A percentile compares a stretch with the other conserved stretches of the same genome.
Conservation (phyloP, 2,888 invertebrate genomes). For the Incurvaria masculella region DNA sequence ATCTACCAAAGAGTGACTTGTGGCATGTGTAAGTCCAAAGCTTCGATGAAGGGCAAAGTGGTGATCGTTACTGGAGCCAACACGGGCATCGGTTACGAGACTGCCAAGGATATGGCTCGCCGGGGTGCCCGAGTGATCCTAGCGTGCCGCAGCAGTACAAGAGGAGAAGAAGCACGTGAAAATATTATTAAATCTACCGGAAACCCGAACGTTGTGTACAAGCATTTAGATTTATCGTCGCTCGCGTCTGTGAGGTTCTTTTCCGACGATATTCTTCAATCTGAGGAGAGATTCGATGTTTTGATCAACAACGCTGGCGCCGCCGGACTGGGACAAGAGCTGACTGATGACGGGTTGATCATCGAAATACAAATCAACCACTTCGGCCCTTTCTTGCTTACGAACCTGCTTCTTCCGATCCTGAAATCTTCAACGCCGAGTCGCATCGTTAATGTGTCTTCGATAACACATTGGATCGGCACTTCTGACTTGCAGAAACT, state of each 20-base stretch:
- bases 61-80: slow-evolving; percentile 47
- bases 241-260: slow-evolving; percentile 53
- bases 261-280: slow-evolving; percentile 48
- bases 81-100: slow-evolving; percentile 52
- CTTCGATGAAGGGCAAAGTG: slow-evolving; percentile 46
- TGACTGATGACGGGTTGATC: slow-evolving; percentile 64
- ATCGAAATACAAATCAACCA: slow-evolving; percentile 69
- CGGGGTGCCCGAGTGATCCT: slow-evolving; percentile 51
- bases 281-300: slow-evolving; percentile 50
- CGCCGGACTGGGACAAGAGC: slow-evolving; percentile 41
- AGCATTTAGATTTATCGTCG: slow-evolving; percentile 42
- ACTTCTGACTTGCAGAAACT: slow-evolving; percentile 43
- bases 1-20: slow-evolving; percentile 41
- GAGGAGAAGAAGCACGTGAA: slow-evolving; percentile 35
- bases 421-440: slow-evolving; percentile 59
- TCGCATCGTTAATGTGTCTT: slow-evolving; percentile 64
- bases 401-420: slow-evolving; percentile 56
- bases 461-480: slow-evolving; percentile 52
- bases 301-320: slow-evolving; percentile 61
- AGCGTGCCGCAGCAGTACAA: slow-evolving; percentile 43
- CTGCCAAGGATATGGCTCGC: slow-evolving; percentile 47
- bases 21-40: slow-evolving; percentile 39
- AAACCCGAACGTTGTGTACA: slow-evolving; percentile 33
- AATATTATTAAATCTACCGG: slow-evolving; percentile 37
- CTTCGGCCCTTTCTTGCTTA: slow-evolving; percentile 69